Base-by-base conservation (phyloP, 1,140 invertebrate genomes). In the Philopotamus ludificatus region DNA sequence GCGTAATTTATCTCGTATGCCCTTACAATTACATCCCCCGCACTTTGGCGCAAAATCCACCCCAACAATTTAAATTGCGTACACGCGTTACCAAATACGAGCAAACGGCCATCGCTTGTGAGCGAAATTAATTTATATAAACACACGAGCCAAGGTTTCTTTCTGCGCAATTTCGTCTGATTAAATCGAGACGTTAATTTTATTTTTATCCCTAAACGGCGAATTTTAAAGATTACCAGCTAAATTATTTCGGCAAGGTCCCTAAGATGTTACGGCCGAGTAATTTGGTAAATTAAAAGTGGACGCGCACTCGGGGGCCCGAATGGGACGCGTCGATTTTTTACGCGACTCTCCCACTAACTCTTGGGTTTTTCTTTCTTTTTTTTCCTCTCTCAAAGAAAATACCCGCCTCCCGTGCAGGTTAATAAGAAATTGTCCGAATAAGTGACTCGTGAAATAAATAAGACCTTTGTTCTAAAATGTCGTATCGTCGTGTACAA, bases 1-100 rank as follows among this genome's bases (percentile, higher is more conserved):
- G 12, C 26, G 57, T 66, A 66, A 66, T 66, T 66, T 66, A 66
- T 66, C 39, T 66, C 65, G 28, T 61, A 66, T 53, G 57, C 49
- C 55, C 57, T 45, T 54, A 58, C 65, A 66, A 66, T 61, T 61
- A 61, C 41, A 60, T 16, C 12, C 50, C 34, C 25, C n/a, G 23
- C 39, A 12, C 47, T 4, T 3, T 2, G 10, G 28, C 28, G 28
- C 28, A 21, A 39, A 15, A 50, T 15, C 21, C 18, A 26, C 45
- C 59, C 59, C 44, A 47, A 18, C 59, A 51, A 62, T 62, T 62
- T 62, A 34, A 41, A 62, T 59, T 23, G 16, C n/a, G 25, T 26
- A 62, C 59, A 28, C 59, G 21, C 34, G 58, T 12, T 44, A 60
- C 21, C 39, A 9, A 28, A 28, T 59, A 50, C 21, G n/a, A 16